Conservation (phyloP, 1,140 invertebrate species). For the Drosophila seguyi region DNA sequence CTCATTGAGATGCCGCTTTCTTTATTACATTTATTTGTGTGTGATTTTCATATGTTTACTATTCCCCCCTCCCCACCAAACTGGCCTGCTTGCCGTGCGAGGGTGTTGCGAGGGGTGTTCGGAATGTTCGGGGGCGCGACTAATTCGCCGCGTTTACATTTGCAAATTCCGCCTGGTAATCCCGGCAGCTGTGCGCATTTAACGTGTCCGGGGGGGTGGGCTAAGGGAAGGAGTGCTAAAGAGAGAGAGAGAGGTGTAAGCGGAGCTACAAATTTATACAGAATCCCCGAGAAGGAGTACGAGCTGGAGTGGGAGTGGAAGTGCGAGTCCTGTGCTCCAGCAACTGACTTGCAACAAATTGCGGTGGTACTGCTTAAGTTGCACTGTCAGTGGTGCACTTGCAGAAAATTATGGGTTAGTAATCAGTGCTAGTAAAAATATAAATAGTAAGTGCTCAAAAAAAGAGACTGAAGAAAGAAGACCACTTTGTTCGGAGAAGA, state of each 20-base stretch:
- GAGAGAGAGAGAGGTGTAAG: neutral
- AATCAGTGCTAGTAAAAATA: neutral
- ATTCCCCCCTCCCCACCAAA: conserved; percentile 10
- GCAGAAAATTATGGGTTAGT: neutral
- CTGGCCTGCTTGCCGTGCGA: neutral
- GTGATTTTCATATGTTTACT: conserved; percentile 63
- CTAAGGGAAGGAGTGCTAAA: neutral
- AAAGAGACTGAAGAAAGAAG: neutral
- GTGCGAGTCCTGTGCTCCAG: conserved; percentile 5
- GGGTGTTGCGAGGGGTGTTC: conserved; percentile 28
- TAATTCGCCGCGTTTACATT: conserved; percentile 74
- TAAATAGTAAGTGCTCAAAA: neutral
- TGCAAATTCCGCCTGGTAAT: conserved; percentile 69
- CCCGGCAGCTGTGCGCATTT: conserved; percentile 79
- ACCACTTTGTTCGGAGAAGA: too few species aligned
- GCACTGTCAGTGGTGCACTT: conserved; percentile 7
- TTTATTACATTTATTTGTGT: conserved; percentile 80
- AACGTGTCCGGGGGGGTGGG: conserved; percentile 16
- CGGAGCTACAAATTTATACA: conserved; percentile 35
- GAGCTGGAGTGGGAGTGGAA: neutral
- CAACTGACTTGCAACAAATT: conserved; percentile 75
- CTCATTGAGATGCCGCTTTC: conserved; percentile 67
- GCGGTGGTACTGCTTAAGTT: conserved; percentile 42
- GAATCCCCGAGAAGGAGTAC: conserved; percentile 8
- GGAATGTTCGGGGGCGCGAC: conserved; percentile 44